phyloP scores from a whole-genome alignment of 2,113 vertebrate genomes.

The Peromyscus maniculatus region DNA sequence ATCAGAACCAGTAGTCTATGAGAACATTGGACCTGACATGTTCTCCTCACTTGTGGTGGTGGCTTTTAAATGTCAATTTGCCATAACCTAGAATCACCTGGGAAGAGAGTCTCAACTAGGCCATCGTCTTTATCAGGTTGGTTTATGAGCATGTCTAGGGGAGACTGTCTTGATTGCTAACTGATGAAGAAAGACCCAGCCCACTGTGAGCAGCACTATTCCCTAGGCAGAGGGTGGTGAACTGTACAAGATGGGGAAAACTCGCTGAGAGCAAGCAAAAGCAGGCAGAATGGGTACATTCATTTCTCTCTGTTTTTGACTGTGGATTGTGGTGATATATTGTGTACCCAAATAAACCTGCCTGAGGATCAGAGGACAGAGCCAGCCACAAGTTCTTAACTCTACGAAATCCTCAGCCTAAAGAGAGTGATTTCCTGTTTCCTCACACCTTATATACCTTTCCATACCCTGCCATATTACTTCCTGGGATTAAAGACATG shows the following conservation, averaged over 20 bases:
- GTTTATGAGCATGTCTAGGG: background rate
- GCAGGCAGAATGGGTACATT: too few relatives aligned
- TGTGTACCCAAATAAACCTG: too few relatives aligned
- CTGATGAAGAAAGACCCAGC: background rate
- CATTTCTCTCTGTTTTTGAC: background rate
- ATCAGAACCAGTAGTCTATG: background rate
- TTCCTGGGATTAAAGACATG: too few relatives aligned
- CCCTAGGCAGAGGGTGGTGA: background rate
- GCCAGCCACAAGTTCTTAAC: too few relatives aligned
- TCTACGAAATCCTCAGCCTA: too few relatives aligned
- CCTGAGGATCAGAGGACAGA: too few relatives aligned
- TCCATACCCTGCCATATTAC: too few relatives aligned
- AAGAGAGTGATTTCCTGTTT: too few relatives aligned
- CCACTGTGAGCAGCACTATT: background rate
- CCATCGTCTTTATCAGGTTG: too few relatives aligned
- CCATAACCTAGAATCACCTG: background rate
- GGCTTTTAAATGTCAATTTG: background rate
- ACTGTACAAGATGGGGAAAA: background rate
- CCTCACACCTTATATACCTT: too few relatives aligned
- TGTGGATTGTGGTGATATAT: too few relatives aligned
- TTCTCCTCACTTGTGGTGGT: background rate
- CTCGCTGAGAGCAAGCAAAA: too few relatives aligned
- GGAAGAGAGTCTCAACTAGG: background rate
- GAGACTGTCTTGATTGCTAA: background rate
- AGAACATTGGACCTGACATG: accelerated